Evolutionary conservation across 2,113 vertebrate species (phyloP), one percentile per base, ranked within the genome.

Genomic region (Spea bombifrons): DNA sequence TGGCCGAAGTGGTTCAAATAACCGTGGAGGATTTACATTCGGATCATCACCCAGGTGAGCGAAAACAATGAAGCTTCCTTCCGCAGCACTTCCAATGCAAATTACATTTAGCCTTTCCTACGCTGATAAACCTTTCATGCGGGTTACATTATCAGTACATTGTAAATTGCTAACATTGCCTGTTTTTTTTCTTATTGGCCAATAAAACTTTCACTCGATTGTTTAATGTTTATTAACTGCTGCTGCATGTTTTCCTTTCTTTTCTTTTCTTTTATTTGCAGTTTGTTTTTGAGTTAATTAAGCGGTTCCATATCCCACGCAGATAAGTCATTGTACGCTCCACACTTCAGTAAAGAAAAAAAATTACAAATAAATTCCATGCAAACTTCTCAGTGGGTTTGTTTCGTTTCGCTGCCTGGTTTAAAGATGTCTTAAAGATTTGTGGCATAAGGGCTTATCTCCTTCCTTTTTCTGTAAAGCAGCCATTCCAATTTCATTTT

Each of bases 1-100:
- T 99, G 91, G 92, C 95, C 70, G 96, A 99, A 66, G 97, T 98
- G 84, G 97, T 99, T 75, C 97, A 99, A 88, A 99, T 99, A 44
- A 94, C 96, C 6, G 97, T 99, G 52, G 97, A 95, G 73, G 97
- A 98, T 83, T 88, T 98, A 86, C 92, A 90, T 77, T 91, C 93
- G 0, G 94, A 93, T 59, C 94, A 93, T 71, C 94, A 93, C 70
- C 87, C 94, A 90, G 96, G 96, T 96, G 16, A 48, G 71, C 57
- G 3, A 46, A 46, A 67, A 67, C 10, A 46, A 13, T 67, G 7
- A 12, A 47, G 4, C 10, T 46, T 47, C 47, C 15, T 15, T 52
- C 45, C 3, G 4, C 13, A 47, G 8, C 10, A 4, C 5, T 5
- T 53, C 46, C 5, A 15, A 53, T 43, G 52, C 15, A 47, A 46